Conservation (phyloP, 1,140 invertebrate species). For the Plodia interpunctella region DNA sequence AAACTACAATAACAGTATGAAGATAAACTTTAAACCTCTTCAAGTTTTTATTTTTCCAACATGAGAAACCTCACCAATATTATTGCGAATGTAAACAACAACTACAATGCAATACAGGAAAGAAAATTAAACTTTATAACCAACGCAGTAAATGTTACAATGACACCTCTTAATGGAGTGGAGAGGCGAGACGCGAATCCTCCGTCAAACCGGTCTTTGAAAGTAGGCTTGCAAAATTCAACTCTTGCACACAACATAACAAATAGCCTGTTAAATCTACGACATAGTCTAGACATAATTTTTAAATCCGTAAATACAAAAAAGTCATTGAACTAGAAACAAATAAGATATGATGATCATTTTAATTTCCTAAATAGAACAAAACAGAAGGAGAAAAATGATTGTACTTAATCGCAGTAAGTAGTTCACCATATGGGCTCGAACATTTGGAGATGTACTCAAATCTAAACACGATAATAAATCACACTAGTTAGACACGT, state of each 20-base stretch:
- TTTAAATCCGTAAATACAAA: background rate
- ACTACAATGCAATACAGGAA: background rate
- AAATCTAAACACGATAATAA: slow-evolving; percentile 41
- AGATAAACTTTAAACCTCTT: too few relatives aligned
- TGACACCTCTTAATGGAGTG: slow-evolving; percentile 24
- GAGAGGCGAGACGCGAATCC: slow-evolving; percentile 32
- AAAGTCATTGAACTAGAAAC: background rate
- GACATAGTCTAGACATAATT: background rate
- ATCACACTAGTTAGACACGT: slow-evolving; percentile 53
- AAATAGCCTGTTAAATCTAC: slow-evolving; percentile 19
- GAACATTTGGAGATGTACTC: slow-evolving; percentile 31
- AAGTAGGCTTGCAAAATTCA: slow-evolving; percentile 62
- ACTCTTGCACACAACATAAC: slow-evolving; percentile 23
- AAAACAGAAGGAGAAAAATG: slow-evolving; percentile 22
- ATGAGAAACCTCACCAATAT: background rate
- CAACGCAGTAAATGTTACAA: slow-evolving; percentile 18
- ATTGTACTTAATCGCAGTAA: slow-evolving; percentile 21
- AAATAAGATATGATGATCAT: slow-evolving; percentile 9
- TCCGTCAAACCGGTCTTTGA: slow-evolving; percentile 48
- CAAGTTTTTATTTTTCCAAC: background rate
- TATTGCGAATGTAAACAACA: background rate
- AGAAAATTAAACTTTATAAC: slow-evolving; percentile 7
- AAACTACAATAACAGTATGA: too few relatives aligned
- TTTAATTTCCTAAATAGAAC: slow-evolving; percentile 13
- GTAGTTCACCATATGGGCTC: slow-evolving; percentile 29